These are phyloP conservation scores for Metalampra italica DNA, from an alignment of 2,888 invertebrate species.

Conservation along the genomic window DNA sequence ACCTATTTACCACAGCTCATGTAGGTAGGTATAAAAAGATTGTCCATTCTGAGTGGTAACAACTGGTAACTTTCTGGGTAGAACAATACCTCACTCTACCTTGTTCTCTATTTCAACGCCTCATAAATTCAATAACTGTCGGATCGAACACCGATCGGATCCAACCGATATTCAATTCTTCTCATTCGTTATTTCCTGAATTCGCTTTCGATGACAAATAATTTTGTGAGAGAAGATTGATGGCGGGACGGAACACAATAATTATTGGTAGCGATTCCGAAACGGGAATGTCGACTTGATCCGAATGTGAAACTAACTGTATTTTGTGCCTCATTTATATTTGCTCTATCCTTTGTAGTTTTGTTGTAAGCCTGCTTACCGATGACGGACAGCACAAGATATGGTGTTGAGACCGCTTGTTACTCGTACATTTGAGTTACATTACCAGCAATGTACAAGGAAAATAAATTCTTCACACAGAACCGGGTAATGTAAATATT, in stretches of 20 bases:
- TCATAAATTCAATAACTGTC: conserved; percentile 45
- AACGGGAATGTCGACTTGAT: background rate
- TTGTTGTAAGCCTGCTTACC: too few relatives aligned
- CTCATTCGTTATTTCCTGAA: conserved; percentile 26
- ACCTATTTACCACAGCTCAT: too few relatives aligned
- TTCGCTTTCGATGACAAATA: conserved; percentile 49
- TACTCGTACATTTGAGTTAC: too few relatives aligned
- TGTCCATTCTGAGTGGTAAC: conserved; percentile 30
- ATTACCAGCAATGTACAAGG: too few relatives aligned
- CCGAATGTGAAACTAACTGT: background rate
- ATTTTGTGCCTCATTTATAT: too few relatives aligned
- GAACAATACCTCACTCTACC: conserved; percentile 63
- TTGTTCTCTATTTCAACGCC: conserved; percentile 60
- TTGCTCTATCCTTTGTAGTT: too few relatives aligned
- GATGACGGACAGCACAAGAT: too few relatives aligned
- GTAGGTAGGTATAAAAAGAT: conserved; percentile 30
- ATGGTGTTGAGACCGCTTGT: too few relatives aligned
- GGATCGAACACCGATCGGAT: conserved; percentile 16
- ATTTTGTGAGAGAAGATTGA: conserved; percentile 40
- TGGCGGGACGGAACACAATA: conserved; percentile 17
- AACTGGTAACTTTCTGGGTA: conserved; percentile 22
- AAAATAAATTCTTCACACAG: too few relatives aligned
- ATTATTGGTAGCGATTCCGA: background rate
- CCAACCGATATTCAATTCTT: conserved; percentile 24
- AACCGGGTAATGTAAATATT: too few relatives aligned